Evolutionary conservation across 2,797 vertebrate genomes (phyloP), one percentile per base, ranked within the genome.

Genomic region (Anguilla pacifica): DNA sequence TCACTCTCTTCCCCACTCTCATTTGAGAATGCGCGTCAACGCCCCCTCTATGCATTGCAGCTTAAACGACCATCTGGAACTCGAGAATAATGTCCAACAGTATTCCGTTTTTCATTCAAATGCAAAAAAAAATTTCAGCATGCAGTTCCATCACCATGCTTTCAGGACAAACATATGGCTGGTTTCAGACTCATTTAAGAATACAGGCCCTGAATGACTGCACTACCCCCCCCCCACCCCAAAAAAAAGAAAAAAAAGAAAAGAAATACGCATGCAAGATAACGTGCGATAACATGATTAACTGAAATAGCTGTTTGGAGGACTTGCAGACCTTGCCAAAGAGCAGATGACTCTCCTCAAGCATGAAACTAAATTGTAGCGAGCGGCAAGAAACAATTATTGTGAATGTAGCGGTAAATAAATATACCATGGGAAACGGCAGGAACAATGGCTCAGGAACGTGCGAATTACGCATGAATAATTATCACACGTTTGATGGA

Each of bases 1-100:
- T 67, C 61, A 67, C 61, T n/a, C 22, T 67, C 0, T n/a, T 67
- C 22, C n/a, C 25, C 22, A 5, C 61, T 67, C 6, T 6, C 22
- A 1, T n/a, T 67, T 67, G 4, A 67, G 22, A 25, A 6, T n/a
- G 61, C 9, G 6, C 5, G 61, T n/a, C n/a, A 67, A 7, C 61
- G n/a, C 22, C 55, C 55, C 55, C 55, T 67, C n/a, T 67, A 67
- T n/a, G n/a, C n/a, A 43, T 25, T 49, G 28, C 25, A 53, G 81
- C 81, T 53, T 92, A 92, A 95, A 94, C 93, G 93, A 94, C 95
- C 95, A 96, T 96, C 95, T 96, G 96, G 95, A 95, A 94, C 90
- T 90, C 89, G 91, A 93, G 93, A 93, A 95, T 94, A 95, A 94
- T 94, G 93, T 93, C 91, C 85, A 79, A 85, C 19, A 89, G 90